A percentile compares a stretch with the other conserved stretches of the same genome.
phyloP scores from a whole-genome alignment of 2,888 invertebrate genomes.

The Phytoseiulus persimilis region DNA sequence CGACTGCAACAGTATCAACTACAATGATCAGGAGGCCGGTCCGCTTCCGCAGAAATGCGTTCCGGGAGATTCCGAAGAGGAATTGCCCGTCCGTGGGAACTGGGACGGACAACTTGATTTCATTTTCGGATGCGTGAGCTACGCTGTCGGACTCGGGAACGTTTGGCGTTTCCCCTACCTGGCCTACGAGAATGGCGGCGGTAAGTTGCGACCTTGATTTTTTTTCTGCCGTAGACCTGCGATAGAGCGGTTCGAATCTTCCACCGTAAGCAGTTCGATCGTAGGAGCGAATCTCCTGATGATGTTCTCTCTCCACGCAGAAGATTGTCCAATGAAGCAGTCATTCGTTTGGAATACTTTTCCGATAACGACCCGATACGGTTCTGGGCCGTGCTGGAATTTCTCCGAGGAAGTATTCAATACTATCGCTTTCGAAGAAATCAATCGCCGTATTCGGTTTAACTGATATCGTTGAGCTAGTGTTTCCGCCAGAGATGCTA shows the following conservation, averaged over 20 bases:
- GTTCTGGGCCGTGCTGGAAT: neutral
- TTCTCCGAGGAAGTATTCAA: neutral
- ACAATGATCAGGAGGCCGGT: slow-evolving; percentile 32
- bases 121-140: slow-evolving; percentile 36
- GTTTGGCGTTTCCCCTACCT: slow-evolving; percentile 37
- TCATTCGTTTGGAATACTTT: too few relatives aligned
- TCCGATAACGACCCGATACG: too few relatives aligned
- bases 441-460: too few relatives aligned
- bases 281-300: too few relatives aligned
- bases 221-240: too few relatives aligned
- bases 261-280: too few relatives aligned
- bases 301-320: too few relatives aligned
- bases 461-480: too few relatives aligned
- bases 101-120: slow-evolving; percentile 28
- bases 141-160: slow-evolving; percentile 33
- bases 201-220: neutral
- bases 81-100: slow-evolving; percentile 25
- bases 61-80: slow-evolving; percentile 33
- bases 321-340: too few relatives aligned
- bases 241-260: too few relatives aligned
- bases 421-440: neutral
- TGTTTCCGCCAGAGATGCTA: too few relatives aligned
- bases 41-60: slow-evolving; percentile 20
- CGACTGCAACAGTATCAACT: slow-evolving; percentile 40
- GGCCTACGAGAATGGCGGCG: slow-evolving; percentile 37